Evolutionary conservation across 2,888 invertebrate genomes (phyloP), one percentile per base, ranked within the genome.

Genomic region (Tipula lateralis): DNA sequence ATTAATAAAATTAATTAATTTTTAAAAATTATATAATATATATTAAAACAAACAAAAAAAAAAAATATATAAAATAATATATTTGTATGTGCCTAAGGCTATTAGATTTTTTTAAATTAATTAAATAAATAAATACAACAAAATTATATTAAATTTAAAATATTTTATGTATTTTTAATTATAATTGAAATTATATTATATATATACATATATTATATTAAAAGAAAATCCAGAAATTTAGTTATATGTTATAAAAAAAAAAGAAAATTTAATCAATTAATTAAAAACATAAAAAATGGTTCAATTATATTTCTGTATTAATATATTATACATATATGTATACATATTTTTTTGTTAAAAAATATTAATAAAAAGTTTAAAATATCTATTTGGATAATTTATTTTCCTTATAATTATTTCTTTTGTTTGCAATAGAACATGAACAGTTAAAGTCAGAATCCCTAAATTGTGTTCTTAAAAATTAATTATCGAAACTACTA

Each of bases 111-210:
- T 50, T 50, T 50, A 16, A 16, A 36, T 36, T 36, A 36, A 36
- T 12, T 12, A 36, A 36, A 16, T 50, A n/a, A 16, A 50, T 7
- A 3, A 50, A 39, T 39, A 39, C 1, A 39, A 39, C n/a, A 39
- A 39, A 13, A 39, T 39, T 39, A 50, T 16, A 50, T 16, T 50
- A 50, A 50, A 50, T 16, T 16, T 50, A 50, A 50, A n/a, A 50
- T 50, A 50, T 50, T 50, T 50, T 50, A 50, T 50, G 44, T 50
- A 50, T 50, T 50, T n/a, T 50, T 50, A 50, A 50, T 50, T 50
- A 50, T 50, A 50, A 50, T 16, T 50, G 16, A 50, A 50, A 50
- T 50, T 50, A 50, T 50, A 50, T 16, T 50, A 50, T 50, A 50
- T 16, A 50, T 50, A 16, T 16, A 36, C 0, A 36, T 32, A 32